A percentile compares a stretch with the other conserved stretches of the same genome.
Conservation (phyloP, 2,113 vertebrate genomes). For the Eptatretus burgeri region DNA sequence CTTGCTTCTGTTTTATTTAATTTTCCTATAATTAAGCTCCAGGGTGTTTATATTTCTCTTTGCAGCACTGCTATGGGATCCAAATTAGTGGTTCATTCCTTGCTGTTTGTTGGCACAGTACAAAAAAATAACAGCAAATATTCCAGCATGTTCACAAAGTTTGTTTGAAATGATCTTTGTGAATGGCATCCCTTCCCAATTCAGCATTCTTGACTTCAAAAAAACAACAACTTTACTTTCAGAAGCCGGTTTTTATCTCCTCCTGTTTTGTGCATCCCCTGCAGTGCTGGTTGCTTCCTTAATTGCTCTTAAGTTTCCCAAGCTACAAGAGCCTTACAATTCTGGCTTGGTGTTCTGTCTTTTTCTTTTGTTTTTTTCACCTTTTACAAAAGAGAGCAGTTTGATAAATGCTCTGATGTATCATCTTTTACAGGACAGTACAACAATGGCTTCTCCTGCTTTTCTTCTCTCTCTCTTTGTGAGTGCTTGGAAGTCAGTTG, state of each 20-base stretch:
- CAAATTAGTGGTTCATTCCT: not conserved
- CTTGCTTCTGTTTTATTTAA: constrained; percentile 1
- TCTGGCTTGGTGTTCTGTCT: not conserved
- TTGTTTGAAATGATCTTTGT: too few species aligned
- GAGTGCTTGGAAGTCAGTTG: constrained; percentile 32
- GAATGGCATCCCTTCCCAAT: too few species aligned
- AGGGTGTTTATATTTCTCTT: not conserved
- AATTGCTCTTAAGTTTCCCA: not conserved
- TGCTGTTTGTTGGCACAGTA: not conserved
- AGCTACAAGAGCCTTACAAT: not conserved
- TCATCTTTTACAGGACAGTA: constrained; percentile 99
- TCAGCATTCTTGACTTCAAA: too few species aligned
- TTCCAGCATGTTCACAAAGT: too few species aligned
- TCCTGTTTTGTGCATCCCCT: too few species aligned
- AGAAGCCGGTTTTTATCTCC: too few species aligned
- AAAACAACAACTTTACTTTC: too few species aligned
- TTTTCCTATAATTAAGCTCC: not conserved
- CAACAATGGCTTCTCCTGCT: constrained; percentile 99
- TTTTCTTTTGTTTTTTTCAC: not conserved
- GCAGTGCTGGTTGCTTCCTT: too few species aligned
- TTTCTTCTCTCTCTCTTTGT: constrained; percentile 99
- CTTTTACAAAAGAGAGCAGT: not conserved
- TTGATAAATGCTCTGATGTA: constrained; percentile 21
- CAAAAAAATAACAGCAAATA: too few species aligned
- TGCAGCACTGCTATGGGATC: not conserved